phyloP scores from a whole-genome alignment of 2,797 vertebrate genomes.

The Sebastes diploproa region DNA sequence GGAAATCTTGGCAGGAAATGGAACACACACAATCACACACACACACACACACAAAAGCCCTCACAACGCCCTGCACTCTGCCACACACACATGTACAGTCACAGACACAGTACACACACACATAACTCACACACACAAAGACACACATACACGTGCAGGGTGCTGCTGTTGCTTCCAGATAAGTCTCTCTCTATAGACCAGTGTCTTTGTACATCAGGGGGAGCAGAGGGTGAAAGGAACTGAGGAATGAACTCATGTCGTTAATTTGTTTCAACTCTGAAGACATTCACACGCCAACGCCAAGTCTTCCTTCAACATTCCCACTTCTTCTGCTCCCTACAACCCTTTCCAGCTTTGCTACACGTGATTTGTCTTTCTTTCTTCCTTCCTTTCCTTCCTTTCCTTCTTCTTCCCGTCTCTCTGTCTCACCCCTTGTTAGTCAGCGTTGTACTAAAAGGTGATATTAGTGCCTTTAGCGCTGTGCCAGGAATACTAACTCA shows the following conservation, averaged over 20 bases:
- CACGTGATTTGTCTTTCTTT: conserved; percentile 19
- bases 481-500: conserved; percentile 76
- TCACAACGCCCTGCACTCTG: not conserved
- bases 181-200: conserved; percentile 70
- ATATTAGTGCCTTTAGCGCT: conserved; percentile 72
- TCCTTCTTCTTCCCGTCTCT: not conserved
- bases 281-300: conserved; percentile 27
- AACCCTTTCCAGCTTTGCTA: conserved; percentile 9
- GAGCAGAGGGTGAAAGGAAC: conserved; percentile 57
- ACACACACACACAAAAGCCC: conserved; percentile 7
- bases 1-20: conserved; percentile 10
- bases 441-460: conserved; percentile 71
- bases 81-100: not conserved
- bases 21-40: not conserved
- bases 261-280: conserved; percentile 73
- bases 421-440: conserved; percentile 45
- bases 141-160: conserved; percentile 18
- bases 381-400: not conserved
- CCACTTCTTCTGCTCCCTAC: conserved; percentile 9
- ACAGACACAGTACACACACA: not conserved
- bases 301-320: conserved; percentile 52
- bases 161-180: conserved; percentile 74
- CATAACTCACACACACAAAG: not conserved
- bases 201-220: conserved; percentile 69
- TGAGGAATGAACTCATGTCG: conserved; percentile 63